Evolutionary conservation across 2,113 vertebrate species (phyloP).

Genomic region (Silurus asotus): DNA sequence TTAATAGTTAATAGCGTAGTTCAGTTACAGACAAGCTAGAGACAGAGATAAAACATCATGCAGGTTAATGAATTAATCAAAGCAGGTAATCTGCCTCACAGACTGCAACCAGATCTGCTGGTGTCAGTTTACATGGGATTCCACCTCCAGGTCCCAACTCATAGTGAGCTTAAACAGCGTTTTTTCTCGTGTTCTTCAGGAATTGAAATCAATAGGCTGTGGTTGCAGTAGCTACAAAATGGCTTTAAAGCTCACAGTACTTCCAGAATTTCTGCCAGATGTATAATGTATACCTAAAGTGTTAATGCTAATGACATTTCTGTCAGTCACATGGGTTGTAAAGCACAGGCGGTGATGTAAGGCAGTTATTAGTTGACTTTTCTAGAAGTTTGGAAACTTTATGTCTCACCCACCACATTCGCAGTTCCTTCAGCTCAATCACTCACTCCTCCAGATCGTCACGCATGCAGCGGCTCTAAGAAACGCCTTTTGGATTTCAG

Average conservation of each 20-base stretch:
- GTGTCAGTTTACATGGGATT: slow-evolving; percentile 72
- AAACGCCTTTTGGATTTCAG: slow-evolving; percentile 63
- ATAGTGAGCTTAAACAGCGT: slow-evolving; percentile 72
- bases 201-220: slow-evolving; percentile 64
- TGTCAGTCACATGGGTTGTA: slow-evolving; percentile 24
- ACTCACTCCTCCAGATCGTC: slow-evolving; percentile 46
- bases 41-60: slow-evolving; percentile 66
- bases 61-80: slow-evolving; percentile 78
- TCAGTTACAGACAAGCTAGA: slow-evolving; percentile 43
- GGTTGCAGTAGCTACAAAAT: slow-evolving; percentile 55
- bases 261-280: not conserved
- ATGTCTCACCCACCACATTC: slow-evolving; percentile 65
- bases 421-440: slow-evolving; percentile 57
- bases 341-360: slow-evolving; percentile 18
- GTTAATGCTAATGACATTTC: slow-evolving; percentile 31
- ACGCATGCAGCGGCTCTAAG: slow-evolving; percentile 52
- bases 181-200: slow-evolving; percentile 66
- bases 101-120: slow-evolving; percentile 68
- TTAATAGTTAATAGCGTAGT: not conserved
- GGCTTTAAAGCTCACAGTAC: not conserved
- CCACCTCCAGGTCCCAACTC: slow-evolving; percentile 73
- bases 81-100: slow-evolving; percentile 72
- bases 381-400: slow-evolving; percentile 30
- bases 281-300: not conserved
- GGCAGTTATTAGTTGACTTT: slow-evolving; percentile 26